Conservation (phyloP, 1,140 invertebrate genomes). For the Penaeus indicus region DNA sequence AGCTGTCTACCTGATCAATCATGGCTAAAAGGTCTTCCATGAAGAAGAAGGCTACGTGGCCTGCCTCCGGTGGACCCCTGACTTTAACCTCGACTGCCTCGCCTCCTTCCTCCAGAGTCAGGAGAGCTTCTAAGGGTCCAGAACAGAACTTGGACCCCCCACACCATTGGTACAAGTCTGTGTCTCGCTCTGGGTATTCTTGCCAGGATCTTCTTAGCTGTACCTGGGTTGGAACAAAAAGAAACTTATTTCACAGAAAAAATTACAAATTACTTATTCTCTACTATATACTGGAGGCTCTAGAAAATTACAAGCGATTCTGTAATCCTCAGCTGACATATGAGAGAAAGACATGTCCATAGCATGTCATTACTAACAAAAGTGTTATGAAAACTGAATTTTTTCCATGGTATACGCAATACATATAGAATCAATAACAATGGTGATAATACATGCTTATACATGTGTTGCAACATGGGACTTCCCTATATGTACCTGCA, state of each 20-base stretch:
- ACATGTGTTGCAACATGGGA: background rate
- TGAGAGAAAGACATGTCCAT: too few species aligned
- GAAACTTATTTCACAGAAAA: background rate
- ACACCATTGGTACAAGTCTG: constrained; percentile 85
- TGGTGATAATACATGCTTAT: background rate
- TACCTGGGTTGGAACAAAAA: constrained; percentile 71
- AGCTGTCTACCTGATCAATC: constrained; percentile 75
- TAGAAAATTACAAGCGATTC: background rate
- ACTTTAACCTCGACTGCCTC: constrained; percentile 82
- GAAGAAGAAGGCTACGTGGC: constrained; percentile 79
- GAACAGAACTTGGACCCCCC: constrained; percentile 84
- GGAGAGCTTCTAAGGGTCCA: constrained; percentile 80
- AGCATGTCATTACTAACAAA: too few species aligned
- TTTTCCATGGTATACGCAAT: background rate
- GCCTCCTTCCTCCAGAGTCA: constrained; percentile 79
- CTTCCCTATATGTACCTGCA: constrained; percentile 74
- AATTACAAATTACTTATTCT: constrained; percentile 20
- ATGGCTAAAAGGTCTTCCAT: constrained; percentile 82
- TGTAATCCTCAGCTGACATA: too few species aligned
- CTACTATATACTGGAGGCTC: too few species aligned
- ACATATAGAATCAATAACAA: background rate
- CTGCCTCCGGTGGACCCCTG: constrained; percentile 77
- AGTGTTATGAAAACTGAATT: too few species aligned
- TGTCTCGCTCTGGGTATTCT: constrained; percentile 74
- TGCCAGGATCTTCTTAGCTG: constrained; percentile 77